Conservation (phyloP, 2,797 vertebrate species). For the Enoplosus armatus region DNA sequence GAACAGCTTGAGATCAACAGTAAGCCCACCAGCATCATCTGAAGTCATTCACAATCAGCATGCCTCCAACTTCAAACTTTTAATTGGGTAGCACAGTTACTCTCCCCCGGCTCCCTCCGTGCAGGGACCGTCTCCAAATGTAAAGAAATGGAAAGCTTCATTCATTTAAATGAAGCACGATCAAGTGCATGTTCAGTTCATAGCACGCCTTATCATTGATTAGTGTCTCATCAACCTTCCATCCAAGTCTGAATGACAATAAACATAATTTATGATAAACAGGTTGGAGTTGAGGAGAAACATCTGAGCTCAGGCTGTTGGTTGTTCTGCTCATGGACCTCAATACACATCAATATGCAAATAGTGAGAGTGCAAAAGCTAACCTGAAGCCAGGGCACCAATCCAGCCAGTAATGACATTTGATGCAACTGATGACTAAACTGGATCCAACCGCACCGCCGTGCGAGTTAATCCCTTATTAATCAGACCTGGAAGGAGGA, state of each 20-base stretch:
- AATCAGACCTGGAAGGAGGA: conserved; percentile 51
- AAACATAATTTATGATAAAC: conserved; percentile 36
- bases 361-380: conserved; percentile 48
- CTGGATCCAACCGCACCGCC: conserved; percentile 35
- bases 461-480: conserved; percentile 57
- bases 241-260: conserved; percentile 52
- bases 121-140: conserved; percentile 23
- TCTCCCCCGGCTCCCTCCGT: conserved; percentile 31
- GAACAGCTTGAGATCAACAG: conserved; percentile 86
- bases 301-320: conserved; percentile 22
- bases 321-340: conserved; percentile 31
- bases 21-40: conserved; percentile 78
- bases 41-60: conserved; percentile 84
- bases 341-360: conserved; percentile 61
- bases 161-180: conserved; percentile 47
- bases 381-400: conserved; percentile 60
- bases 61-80: conserved; percentile 83
- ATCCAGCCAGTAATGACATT: conserved; percentile 54
- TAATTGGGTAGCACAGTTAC: conserved; percentile 77
- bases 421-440: conserved; percentile 62
- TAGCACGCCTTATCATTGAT: conserved; percentile 39
- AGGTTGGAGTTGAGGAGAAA: conserved; percentile 28
- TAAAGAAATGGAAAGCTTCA: conserved; percentile 41
- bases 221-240: conserved; percentile 43
- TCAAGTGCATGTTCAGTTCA: conserved; percentile 46